These are phyloP conservation scores for Rhinolophus sinicus DNA, from an alignment of 2,113 vertebrate species.

Conservation along the genomic window DNA sequence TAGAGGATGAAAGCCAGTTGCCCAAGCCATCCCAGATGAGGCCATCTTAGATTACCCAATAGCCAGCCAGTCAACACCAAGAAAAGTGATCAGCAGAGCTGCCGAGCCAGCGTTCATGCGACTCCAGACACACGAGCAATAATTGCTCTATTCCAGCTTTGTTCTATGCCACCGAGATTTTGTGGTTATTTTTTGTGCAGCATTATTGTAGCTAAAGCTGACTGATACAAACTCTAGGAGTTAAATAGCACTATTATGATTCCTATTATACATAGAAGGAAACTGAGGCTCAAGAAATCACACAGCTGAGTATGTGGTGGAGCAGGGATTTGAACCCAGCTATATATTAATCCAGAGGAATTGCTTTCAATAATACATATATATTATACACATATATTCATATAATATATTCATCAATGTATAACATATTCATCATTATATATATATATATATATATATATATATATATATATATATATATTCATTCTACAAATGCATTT, in stretches of 20 bases:
- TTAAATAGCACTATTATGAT: background rate
- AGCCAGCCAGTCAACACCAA: background rate
- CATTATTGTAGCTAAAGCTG: background rate
- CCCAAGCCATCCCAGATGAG: background rate
- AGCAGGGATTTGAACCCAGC: background rate
- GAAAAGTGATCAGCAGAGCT: background rate
- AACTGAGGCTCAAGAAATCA: conserved; percentile 21
- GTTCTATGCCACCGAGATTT: background rate
- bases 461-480: too few relatives aligned
- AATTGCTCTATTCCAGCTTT: background rate
- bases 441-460: too few relatives aligned
- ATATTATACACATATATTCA: too few relatives aligned
- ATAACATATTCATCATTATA: too few relatives aligned
- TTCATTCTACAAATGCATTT: background rate
- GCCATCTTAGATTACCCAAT: background rate
- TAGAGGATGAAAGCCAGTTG: background rate
- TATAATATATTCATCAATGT: too few relatives aligned
- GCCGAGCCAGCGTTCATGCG: background rate
- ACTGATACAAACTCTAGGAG: background rate
- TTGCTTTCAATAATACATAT: background rate
- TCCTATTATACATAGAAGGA: background rate
- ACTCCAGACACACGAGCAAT: background rate
- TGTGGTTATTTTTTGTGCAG: background rate
- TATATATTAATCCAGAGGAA: background rate
- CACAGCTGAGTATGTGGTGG: background rate